Evolutionary conservation across 2,113 vertebrate species (phyloP), one percentile per base, ranked within the genome.

Genomic region (Rhineura floridana): DNA sequence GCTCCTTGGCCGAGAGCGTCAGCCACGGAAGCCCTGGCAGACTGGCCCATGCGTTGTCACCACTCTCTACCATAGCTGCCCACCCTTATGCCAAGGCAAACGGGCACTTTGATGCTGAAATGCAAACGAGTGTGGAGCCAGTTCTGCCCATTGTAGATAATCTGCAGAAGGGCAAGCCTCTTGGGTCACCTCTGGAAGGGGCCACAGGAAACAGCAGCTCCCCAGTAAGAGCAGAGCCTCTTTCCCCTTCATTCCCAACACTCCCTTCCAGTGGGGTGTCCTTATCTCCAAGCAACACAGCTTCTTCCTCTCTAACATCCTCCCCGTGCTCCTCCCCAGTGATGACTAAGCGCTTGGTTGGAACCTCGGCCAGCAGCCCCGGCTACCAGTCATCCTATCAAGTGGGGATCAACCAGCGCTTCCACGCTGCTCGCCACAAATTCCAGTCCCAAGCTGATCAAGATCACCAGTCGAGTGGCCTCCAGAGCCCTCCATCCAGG

Each of bases 371-470:
- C 0, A 90, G 95, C 94, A 98, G 97, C 92, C 97, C 98, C 0
- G 94, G 96, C 83, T 99, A 98, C 94, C 98, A 98, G 87, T 98
- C 98, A 0, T 98, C 98, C 91, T 99, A 99, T 96, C 98, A 99
- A 92, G 98, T 98, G 21, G 98, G 98, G 70, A 97, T 99, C 96
- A 99, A 99, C 91, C 98, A 99, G 83, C 97, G 99, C 0, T 99
- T 99, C 96, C 99, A 99, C 0, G 99, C 98, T 0, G 99, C 99
- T 48, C 93, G 98, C 6, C 98, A 99, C 97, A 99, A 98, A 95
- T 99, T 99, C 91, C 98, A 99, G 95, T 96, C 96, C 4, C 99
- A 99, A 69, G 98, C 98, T 0, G 99, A 99, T 88, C 98, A 98
- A 83, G 97, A 98, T 8, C 97, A 98, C 0, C 97, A 97, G 88